A percentile compares a stretch with the other conserved stretches of the same genome.
phyloP scores from a whole-genome alignment of 2,113 vertebrate genomes.

The Narcine bancroftii region DNA sequence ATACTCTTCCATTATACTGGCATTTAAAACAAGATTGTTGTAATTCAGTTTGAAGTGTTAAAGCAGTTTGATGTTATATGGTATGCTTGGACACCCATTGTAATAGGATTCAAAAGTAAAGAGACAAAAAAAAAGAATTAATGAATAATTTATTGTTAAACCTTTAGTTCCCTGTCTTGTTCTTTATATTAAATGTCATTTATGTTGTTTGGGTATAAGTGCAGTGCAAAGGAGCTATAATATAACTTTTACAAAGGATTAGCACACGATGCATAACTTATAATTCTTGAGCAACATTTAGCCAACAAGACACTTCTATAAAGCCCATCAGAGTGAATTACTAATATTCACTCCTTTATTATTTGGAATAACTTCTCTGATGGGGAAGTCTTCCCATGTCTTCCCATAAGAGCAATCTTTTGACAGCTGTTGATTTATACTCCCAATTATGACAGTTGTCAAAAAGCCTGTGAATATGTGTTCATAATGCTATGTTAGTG shows the following conservation, averaged over 20 bases:
- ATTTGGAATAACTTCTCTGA: too few relatives aligned
- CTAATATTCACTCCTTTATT: too few relatives aligned
- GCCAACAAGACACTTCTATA: too few relatives aligned
- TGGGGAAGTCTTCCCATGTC: too few relatives aligned
- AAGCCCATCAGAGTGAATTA: too few relatives aligned
- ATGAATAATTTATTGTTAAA: constrained; percentile 25
- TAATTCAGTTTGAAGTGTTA: background rate
- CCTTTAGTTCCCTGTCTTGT: background rate
- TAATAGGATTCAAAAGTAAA: background rate
- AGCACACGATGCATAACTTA: background rate
- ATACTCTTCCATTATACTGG: background rate
- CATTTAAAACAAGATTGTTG: background rate
- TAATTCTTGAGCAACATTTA: too few relatives aligned
- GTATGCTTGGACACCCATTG: background rate
- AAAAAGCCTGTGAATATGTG: too few relatives aligned
- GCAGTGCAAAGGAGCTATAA: background rate
- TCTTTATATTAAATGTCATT: background rate
- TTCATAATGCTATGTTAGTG: too few relatives aligned
- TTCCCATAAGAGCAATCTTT: too few relatives aligned
- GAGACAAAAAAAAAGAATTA: background rate
- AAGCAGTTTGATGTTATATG: background rate
- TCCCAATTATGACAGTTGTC: too few relatives aligned
- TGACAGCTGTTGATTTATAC: too few relatives aligned
- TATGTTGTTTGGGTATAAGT: background rate
- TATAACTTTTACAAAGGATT: background rate